phyloP scores from a whole-genome alignment of 2,888 invertebrate genomes.

The Lymantria monacha region DNA sequence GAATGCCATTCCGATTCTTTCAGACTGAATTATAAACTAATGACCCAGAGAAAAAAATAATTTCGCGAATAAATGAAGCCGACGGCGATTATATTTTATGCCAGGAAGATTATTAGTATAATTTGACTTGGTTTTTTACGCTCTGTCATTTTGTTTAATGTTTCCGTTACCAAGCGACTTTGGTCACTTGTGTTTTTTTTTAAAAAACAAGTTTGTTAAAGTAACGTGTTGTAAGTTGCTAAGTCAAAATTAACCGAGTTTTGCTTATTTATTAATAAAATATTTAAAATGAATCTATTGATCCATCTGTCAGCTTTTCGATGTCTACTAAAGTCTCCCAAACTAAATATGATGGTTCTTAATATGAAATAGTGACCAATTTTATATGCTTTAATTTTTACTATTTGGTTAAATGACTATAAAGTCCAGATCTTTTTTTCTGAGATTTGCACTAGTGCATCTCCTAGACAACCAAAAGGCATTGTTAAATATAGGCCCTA shows the following conservation, averaged over 20 bases:
- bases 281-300: no score
- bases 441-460: no score
- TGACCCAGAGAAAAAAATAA: constrained; percentile 3
- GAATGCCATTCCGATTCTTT: background rate
- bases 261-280: background rate
- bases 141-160: constrained; percentile 10
- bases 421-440: no score
- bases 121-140: constrained; percentile 4
- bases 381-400: no score
- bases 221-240: background rate
- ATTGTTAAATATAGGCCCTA: no score
- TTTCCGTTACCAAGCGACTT: constrained; percentile 2
- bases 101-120: constrained; percentile 8
- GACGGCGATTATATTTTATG: constrained; percentile 3
- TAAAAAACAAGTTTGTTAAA: background rate
- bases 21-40: constrained; percentile 6
- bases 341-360: no score
- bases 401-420: no score
- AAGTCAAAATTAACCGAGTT: background rate
- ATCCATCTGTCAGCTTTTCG: no score
- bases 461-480: no score
- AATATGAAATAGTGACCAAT: no score
- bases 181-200: background rate
- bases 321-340: no score
- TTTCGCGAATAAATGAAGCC: constrained; percentile 4